Evolutionary conservation across 2,797 vertebrate species (phyloP).

Genomic region (Avahi laniger): DNA sequence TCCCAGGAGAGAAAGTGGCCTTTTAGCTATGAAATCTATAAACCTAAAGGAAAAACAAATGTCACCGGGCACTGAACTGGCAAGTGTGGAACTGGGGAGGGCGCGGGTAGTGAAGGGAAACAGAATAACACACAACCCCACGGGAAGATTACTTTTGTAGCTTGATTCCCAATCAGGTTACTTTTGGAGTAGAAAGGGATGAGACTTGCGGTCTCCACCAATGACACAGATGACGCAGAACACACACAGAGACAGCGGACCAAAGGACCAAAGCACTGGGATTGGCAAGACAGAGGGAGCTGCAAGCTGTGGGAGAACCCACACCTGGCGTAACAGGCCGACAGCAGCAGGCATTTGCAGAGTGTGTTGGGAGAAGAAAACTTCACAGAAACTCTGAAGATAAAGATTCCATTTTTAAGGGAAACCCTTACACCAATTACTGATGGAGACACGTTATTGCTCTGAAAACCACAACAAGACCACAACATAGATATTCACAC

Average conservation of each 20-base stretch:
- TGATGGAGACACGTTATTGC: background rate
- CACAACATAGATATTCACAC: background rate
- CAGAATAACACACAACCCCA: background rate
- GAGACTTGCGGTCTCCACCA: background rate
- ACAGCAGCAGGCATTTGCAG: background rate
- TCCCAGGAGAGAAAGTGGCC: background rate
- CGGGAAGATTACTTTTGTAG: background rate
- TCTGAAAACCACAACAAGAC: background rate
- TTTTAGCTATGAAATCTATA: background rate
- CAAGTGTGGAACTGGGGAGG: background rate
- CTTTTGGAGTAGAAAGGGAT: background rate
- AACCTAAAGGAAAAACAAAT: background rate
- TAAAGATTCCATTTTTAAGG: background rate
- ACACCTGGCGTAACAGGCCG: background rate
- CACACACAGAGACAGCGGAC: background rate
- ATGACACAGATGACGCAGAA: too few species aligned
- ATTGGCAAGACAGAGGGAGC: too few species aligned
- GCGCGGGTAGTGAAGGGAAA: background rate
- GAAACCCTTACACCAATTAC: background rate
- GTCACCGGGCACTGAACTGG: background rate
- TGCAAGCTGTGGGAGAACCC: background rate
- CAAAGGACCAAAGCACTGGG: background rate
- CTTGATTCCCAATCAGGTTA: background rate
- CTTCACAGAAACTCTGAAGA: background rate
- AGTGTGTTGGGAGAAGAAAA: background rate